Evolutionary conservation across 2,797 vertebrate genomes (phyloP).

Genomic region (Anguilla obscura): DNA sequence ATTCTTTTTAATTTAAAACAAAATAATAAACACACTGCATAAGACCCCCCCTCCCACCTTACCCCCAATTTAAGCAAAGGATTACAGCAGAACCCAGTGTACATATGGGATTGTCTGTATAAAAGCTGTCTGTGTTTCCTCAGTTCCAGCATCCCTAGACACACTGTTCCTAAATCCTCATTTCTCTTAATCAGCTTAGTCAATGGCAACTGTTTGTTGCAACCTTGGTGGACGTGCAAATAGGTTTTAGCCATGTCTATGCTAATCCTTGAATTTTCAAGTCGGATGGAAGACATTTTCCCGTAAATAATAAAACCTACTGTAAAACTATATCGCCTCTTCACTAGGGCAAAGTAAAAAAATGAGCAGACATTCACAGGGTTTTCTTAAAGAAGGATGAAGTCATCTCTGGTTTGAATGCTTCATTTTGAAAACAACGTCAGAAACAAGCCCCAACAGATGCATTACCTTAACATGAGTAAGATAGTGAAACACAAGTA

Average conservation of each 20-base stretch:
- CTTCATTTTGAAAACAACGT: slow-evolving; percentile 41
- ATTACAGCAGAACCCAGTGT: slow-evolving; percentile 22
- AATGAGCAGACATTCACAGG: slow-evolving; percentile 20
- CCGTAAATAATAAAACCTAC: slow-evolving; percentile 14
- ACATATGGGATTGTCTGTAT: slow-evolving; percentile 33
- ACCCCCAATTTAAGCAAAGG: slow-evolving; percentile 24
- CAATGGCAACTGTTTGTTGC: slow-evolving; percentile 34
- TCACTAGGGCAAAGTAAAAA: slow-evolving; percentile 14
- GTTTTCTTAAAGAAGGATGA: slow-evolving; percentile 5
- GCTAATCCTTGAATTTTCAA: slow-evolving; percentile 21
- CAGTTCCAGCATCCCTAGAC: slow-evolving; percentile 32
- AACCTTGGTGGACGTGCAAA: slow-evolving; percentile 26
- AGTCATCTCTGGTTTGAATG: slow-evolving; percentile 32
- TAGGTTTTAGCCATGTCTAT: slow-evolving; percentile 31
- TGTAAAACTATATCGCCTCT: slow-evolving; percentile 29
- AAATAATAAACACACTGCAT: slow-evolving; percentile 2
- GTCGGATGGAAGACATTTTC: slow-evolving; percentile 29
- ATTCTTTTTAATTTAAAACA: neutral
- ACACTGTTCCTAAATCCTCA: slow-evolving; percentile 36
- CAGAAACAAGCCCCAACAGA: slow-evolving; percentile 56
- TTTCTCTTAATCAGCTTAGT: slow-evolving; percentile 44
- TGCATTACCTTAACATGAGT: slow-evolving; percentile 52
- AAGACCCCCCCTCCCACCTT: neutral
- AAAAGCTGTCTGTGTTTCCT: slow-evolving; percentile 29
- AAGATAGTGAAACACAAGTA: slow-evolving; percentile 72